Evolutionary conservation across 1,140 invertebrate species (phyloP), one percentile per base, ranked within the genome.

Genomic region (Penaeus japonicus): DNA sequence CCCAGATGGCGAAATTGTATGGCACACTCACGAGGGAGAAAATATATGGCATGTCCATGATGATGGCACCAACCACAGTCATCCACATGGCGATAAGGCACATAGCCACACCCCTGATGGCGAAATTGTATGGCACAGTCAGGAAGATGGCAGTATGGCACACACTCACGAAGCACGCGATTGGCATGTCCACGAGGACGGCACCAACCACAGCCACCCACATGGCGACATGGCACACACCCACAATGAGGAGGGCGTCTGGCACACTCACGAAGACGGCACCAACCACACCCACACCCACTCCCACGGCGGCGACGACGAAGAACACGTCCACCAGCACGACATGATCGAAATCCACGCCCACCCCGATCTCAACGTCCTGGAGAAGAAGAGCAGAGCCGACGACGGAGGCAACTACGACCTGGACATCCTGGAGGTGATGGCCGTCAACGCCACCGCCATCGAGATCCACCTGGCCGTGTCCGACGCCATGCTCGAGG

Each of bases 381-480:
- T 80, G 22, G 81, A 89, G 55, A 89, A 84, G 82, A 85, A 73
- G 75, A 89, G 79, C 39, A 57, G 87, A 30, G 87, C 87, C n/a
- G 75, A 85, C 17, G 87, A 89, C 24, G 73, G 65, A 27, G 89
- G 81, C 24, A 73, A 39, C 54, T 80, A 85, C 35, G 89, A 89
- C 73, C 77, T 90, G 17, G 54, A 83, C 57, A 89, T 90, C 62
- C 57, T 88, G 53, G 78, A 89, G 12, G 82, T 89, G 24, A 81
- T 65, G 54, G 70, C 89, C 17, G 15, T 90, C 22, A 89, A 90
- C 77, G 32, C 86, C 30, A 90, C 88, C 12, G 22, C 85, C 10
- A 78, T 84, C 18, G 78, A 85, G 57, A 73, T 89, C 24, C 78
- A 73, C 35, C 70, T 89, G 27, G 85, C 30, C 20, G 82, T 89